These are phyloP conservation scores for Heliconius melpomene DNA, from an alignment of 1,140 invertebrate species.

Conservation along the genomic window DNA sequence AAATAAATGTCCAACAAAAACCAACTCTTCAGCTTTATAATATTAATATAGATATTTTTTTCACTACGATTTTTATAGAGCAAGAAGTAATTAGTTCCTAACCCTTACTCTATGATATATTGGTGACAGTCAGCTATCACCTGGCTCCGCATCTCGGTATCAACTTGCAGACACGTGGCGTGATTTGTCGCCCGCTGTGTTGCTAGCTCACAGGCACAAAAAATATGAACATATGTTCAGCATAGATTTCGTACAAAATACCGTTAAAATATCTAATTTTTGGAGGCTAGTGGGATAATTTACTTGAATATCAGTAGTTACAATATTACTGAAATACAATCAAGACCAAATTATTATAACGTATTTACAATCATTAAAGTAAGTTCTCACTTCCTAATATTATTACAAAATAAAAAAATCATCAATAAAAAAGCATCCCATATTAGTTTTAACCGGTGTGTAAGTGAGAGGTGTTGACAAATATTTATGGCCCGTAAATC, in stretches of 20 bases:
- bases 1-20: too few relatives aligned
- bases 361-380: too few relatives aligned
- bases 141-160: not conserved
- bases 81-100: not conserved
- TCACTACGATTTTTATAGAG: not conserved
- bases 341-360: too few relatives aligned
- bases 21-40: too few relatives aligned
- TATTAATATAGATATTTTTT: too few relatives aligned
- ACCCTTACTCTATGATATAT: not conserved
- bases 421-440: not conserved
- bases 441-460: not conserved
- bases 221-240: not conserved
- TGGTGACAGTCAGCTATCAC: not conserved
- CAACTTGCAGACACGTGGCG: not conserved
- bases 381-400: too few relatives aligned
- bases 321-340: too few relatives aligned
- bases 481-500: conserved; percentile 20
- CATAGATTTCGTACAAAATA: not conserved
- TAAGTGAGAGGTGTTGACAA: not conserved
- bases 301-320: too few relatives aligned
- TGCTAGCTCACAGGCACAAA: not conserved
- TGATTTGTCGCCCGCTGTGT: not conserved
- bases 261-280: too few relatives aligned
- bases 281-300: too few relatives aligned
- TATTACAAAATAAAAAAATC: not conserved